A percentile compares a stretch with the other conserved stretches of the same genome.
These are phyloP conservation scores for Lasiommata megera DNA, from an alignment of 2,888 invertebrate species.

Conservation along the genomic window DNA sequence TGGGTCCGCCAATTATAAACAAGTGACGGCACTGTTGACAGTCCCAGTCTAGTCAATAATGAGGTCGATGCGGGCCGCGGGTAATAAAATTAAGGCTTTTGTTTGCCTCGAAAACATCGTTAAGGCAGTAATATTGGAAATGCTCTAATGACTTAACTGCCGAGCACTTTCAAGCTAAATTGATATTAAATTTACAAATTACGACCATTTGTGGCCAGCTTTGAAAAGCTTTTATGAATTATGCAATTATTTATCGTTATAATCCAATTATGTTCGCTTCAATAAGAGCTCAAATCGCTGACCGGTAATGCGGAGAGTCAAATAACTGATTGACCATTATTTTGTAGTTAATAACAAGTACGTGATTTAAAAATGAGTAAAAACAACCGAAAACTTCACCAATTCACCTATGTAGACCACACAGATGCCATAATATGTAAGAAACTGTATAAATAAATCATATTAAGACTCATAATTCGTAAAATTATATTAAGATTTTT, in stretches of 20 bases:
- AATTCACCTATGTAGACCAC: no score
- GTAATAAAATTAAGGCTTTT: constrained; percentile 60
- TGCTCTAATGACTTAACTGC: constrained; percentile 22
- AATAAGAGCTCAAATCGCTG: no score
- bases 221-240: not conserved
- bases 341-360: no score
- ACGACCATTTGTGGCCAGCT: not conserved
- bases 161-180: constrained; percentile 11
- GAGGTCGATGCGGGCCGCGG: constrained; percentile 47
- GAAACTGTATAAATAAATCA: no score
- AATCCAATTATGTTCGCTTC: no score
- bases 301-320: no score
- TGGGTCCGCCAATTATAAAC: constrained; percentile 17
- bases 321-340: no score
- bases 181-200: constrained; percentile 9
- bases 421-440: no score
- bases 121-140: constrained; percentile 35
- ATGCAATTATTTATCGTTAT: not conserved
- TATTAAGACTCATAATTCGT: no score
- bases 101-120: constrained; percentile 59
- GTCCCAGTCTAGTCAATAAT: constrained; percentile 29
- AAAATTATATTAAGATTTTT: no score
- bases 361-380: no score
- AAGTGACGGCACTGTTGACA: constrained; percentile 28
- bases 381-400: no score